Base-by-base conservation (phyloP, 1,140 invertebrate species). In the Dryas iulia region DNA sequence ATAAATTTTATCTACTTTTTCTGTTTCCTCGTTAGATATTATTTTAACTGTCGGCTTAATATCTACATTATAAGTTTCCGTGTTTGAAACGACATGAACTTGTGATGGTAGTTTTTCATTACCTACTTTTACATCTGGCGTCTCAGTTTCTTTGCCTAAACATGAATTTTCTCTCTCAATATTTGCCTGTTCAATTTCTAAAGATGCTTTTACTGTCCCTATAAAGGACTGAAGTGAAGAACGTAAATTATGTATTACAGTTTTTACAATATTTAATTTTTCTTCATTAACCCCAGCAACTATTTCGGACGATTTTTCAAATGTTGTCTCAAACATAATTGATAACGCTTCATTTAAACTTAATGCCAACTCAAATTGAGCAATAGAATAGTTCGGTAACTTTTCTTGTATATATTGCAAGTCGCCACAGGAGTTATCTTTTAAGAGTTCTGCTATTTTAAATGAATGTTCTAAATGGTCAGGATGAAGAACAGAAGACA, bases 391-490 rank as follows among this genome's bases (percentile, higher is more conserved):
- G 0, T 18, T 47, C 28, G 23, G 12, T 7, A 28, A 28, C 53
- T 63, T 24, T 10, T 54, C 8, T 60, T 57, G 63, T 24, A 53
- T 25, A 56, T 62, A n/a, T 23, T 25, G 30, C 10, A 12, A 31
- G 26, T 67, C 23, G 23, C 23, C 62, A 14, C 60, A 56, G 47
- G 78, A 73, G 12, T 26, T 80, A 18, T 82, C 71, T 31, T 62
- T 57, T 6, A 86, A 60, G 28, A 74, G 73, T 71, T 76, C 71
- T 11, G 78, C 81, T 53, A 77, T 33, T 28, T 70, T 54, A 14
- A 80, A 25, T 5, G 76, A 69, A 60, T 63, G 35, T 56, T 71
- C 66, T 25, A 81, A 31, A 23, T 74, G 53, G 28, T 74, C 69
- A 21, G 31, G 25, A 11, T 60, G 35, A 28, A 57, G 68, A n/a